Evolutionary conservation across 2,888 invertebrate species (phyloP).

Genomic region (Nymphalis urticae): DNA sequence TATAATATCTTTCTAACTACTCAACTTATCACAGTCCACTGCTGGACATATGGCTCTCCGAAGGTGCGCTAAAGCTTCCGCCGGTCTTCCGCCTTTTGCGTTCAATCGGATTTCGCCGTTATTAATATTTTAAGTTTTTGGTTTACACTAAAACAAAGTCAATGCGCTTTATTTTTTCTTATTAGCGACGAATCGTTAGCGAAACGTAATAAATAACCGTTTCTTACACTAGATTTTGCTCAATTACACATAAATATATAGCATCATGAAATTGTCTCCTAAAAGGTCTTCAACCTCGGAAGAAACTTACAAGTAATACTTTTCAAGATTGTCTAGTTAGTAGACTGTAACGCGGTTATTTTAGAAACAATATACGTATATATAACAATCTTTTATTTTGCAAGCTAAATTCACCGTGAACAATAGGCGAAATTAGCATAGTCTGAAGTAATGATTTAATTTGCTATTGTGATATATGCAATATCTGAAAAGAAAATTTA

Average conservation of each 20-base stretch:
- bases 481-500: background rate
- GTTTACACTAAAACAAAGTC: too few relatives aligned
- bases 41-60: too few relatives aligned
- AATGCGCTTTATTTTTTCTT: too few relatives aligned
- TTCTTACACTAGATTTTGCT: too few relatives aligned
- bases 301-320: slow-evolving; percentile 16
- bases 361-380: slow-evolving; percentile 25
- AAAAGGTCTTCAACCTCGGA: slow-evolving; percentile 30
- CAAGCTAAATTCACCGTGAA: slow-evolving; percentile 25
- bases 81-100: too few relatives aligned
- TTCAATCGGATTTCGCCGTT: too few relatives aligned
- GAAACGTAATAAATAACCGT: too few relatives aligned
- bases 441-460: slow-evolving; percentile 7
- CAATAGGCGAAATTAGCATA: slow-evolving; percentile 20
- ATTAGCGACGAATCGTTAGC: too few relatives aligned
- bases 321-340: slow-evolving; percentile 28
- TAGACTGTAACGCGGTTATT: slow-evolving; percentile 36
- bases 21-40: too few relatives aligned
- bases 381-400: slow-evolving; percentile 20
- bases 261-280: slow-evolving; percentile 18
- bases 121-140: too few relatives aligned
- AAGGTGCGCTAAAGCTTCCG: too few relatives aligned
- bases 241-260: background rate
- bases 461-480: slow-evolving; percentile 9
- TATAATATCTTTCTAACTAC: too few relatives aligned